These are phyloP conservation scores for Leptopilina syphax DNA, from an alignment of 2,888 invertebrate genomes.

Conservation along the genomic window DNA sequence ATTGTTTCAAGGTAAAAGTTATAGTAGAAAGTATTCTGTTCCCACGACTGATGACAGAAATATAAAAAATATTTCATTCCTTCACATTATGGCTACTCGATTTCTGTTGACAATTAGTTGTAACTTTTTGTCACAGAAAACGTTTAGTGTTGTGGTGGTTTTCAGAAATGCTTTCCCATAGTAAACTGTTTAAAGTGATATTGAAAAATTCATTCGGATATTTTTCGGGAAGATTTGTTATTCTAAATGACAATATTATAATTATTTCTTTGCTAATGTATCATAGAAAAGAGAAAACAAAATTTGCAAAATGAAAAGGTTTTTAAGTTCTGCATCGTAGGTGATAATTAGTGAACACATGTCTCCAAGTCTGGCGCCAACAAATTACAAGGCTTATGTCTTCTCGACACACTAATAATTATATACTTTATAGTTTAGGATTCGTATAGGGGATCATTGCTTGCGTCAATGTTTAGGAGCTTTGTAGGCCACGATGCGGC, in stretches of 20 bases:
- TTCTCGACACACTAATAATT: constrained; percentile 73
- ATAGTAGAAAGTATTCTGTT: constrained; percentile 41
- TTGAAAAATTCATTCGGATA: too few species aligned
- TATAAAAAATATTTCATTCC: background rate
- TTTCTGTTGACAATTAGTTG: constrained; percentile 6
- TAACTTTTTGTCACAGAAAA: background rate
- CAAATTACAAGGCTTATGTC: constrained; percentile 75
- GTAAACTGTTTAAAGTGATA: too few species aligned
- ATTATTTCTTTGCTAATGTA: background rate
- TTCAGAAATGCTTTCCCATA: background rate
- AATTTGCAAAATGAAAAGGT: constrained; percentile 9
- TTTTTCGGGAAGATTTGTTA: too few species aligned
- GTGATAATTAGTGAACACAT: constrained; percentile 74
- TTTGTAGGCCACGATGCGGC: constrained; percentile 70
- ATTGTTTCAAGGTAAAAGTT: constrained; percentile 45
- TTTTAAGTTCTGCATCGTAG: constrained; percentile 21
- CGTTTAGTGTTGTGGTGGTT: background rate
- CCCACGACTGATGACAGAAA: constrained; percentile 47
- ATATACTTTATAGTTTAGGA: constrained; percentile 67
- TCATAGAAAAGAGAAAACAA: background rate
- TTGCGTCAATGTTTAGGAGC: constrained; percentile 74
- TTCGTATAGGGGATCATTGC: constrained; percentile 61
- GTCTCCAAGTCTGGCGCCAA: constrained; percentile 76
- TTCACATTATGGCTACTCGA: background rate
- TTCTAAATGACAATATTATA: too few species aligned